phyloP scores from a whole-genome alignment of 2,888 invertebrate species.

The Drosophila mimica region DNA sequence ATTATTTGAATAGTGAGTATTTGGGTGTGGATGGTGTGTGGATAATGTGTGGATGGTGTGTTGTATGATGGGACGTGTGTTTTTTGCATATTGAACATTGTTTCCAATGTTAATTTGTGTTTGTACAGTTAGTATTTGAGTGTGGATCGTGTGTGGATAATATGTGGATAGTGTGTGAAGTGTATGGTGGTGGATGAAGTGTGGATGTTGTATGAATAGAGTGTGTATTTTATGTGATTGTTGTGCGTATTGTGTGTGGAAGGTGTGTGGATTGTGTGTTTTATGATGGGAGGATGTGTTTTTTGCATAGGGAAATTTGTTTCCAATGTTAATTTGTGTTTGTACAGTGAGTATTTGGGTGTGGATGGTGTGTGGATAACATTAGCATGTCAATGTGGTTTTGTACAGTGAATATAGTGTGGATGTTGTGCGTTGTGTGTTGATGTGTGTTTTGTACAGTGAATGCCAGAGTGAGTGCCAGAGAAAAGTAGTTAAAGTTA shows the following conservation, averaged over 20 bases:
- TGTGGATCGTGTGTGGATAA: neutral
- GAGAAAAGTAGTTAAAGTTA: constrained; percentile 4
- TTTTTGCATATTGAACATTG: no score
- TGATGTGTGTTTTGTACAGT: constrained; percentile 7
- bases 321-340: neutral
- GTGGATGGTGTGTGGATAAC: neutral
- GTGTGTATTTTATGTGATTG: no score
- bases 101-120: no score
- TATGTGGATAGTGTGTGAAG: neutral
- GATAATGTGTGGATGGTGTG: neutral
- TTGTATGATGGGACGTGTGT: neutral
- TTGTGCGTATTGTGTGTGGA: no score
- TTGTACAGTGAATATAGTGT: neutral
- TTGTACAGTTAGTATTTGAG: neutral
- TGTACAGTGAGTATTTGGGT: neutral
- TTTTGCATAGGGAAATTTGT: no score
- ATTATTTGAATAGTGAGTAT: neutral
- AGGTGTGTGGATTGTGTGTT: neutral
- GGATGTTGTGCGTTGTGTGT: neutral
- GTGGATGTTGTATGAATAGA: no score
- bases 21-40: neutral
- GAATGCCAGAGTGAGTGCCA: constrained; percentile 7
- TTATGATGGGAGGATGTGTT: neutral
- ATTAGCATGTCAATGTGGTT: neutral
- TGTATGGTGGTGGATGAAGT: neutral